Evolutionary conservation across 2,888 invertebrate genomes (phyloP), one percentile per base, ranked within the genome.

Genomic region (Coleophora deauratella): DNA sequence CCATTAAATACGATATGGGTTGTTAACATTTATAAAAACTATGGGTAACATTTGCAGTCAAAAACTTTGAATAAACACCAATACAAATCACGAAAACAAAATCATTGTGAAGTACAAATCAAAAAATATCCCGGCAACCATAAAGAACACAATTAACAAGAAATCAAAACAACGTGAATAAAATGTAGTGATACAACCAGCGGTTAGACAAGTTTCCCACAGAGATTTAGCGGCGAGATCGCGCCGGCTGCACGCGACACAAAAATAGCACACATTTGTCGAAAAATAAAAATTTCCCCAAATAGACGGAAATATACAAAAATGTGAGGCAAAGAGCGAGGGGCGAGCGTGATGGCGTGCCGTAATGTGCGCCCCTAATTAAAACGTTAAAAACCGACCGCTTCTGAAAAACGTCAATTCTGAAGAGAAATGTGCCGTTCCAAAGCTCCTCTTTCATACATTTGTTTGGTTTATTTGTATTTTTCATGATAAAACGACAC

Each of bases 301-400:
- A 84, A 84, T 82, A 84, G 85, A 85, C 82, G 57, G 79, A 81
- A 84, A 85, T 81, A 82, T 79, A 84, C 84, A 84, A 84, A 85
- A 82, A 82, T 84, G 81, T 81, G 75, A 76, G 62, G 56, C 76
- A 69, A 73, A 72, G 75, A 73, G 77, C 78, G 81, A 80, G 82
- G 84, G 85, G 81, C 78, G 80, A 77, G 70, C 78, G 80, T 73
- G 80, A 72, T 72, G 77, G 79, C 81, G 78, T 70, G 76, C 76
- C 77, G 81, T 85, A 85, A 85, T 85, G 82, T 72, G 81, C 81
- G 82, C 82, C 84, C 82, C 85, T 85, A 84, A 85, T 85, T 84
- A 84, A 85, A 84, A 84, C 77, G 84, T 84, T 85, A 84, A 85
- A 84, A 85, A 85, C 80, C 80, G 66, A 76, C 81, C 71, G 79